phyloP scores from a whole-genome alignment of 1,140 invertebrate genomes.

The Arion vulgaris region DNA sequence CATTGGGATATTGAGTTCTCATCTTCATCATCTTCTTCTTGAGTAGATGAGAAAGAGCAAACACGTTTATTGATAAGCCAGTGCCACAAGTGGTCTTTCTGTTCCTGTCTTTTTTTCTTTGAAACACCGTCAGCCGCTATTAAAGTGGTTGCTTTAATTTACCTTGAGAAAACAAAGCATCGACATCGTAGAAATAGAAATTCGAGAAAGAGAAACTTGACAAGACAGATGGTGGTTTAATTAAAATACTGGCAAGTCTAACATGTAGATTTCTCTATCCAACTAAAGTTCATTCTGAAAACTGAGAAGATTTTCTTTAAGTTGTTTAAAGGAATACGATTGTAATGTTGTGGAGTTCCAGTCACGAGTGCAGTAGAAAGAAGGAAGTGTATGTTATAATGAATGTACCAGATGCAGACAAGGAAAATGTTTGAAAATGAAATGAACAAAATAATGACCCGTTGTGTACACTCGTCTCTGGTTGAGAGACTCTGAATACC shows the following conservation, averaged over 20 bases:
- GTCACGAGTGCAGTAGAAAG: neutral
- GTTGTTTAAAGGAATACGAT: neutral
- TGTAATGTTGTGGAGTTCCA: neutral
- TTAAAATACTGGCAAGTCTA: neutral
- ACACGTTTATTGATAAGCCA: neutral
- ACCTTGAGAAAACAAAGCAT: constrained; percentile 1
- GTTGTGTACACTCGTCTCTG: neutral
- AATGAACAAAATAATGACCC: constrained; percentile 1
- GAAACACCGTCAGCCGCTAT: neutral
- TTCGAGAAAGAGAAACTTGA: neutral
- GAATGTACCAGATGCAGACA: neutral
- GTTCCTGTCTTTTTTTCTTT: neutral
- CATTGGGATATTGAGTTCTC: neutral
- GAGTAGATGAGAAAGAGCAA: neutral
- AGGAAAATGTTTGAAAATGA: neutral
- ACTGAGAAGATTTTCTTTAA: neutral
- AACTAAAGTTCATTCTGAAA: neutral
- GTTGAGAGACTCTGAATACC: neutral
- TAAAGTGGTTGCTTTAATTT: neutral
- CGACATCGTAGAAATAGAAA: neutral
- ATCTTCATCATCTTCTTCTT: neutral
- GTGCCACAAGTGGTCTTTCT: neutral
- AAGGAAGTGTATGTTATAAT: neutral
- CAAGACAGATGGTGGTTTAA: constrained; percentile 11
- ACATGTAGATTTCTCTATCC: neutral